phyloP scores from a whole-genome alignment of 2,113 vertebrate species.

The Megatriorchis doriae region DNA sequence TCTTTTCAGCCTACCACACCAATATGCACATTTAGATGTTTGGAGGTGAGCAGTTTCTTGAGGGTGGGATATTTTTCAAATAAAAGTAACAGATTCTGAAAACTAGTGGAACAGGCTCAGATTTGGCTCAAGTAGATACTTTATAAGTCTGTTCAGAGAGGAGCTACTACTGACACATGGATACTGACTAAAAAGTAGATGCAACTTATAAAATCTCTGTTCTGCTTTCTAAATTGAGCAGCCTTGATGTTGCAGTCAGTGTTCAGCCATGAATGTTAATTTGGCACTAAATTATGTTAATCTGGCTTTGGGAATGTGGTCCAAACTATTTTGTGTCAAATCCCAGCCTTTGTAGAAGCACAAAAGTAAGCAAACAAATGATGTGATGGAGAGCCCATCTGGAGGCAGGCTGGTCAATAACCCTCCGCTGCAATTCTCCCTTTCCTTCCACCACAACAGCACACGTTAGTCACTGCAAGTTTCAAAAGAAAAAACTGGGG shows the following conservation, averaged over 20 bases:
- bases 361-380: neutral
- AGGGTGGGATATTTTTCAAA: neutral
- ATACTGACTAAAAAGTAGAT: neutral
- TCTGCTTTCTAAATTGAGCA: neutral
- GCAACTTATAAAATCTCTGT: neutral
- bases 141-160: neutral
- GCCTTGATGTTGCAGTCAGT: neutral
- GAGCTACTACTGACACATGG: fast-evolving
- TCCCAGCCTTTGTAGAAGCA: neutral
- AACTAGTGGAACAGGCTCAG: neutral
- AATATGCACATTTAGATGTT: neutral
- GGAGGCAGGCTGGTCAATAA: neutral
- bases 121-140: neutral
- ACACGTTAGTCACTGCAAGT: neutral
- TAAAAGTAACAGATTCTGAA: neutral
- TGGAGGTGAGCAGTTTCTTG: neutral
- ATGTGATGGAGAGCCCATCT: neutral
- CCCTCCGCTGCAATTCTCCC: neutral
- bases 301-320: neutral
- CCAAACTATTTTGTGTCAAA: neutral
- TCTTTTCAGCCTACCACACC: neutral
- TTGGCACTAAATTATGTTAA: neutral
- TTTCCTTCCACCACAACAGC: neutral
- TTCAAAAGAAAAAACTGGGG: neutral
- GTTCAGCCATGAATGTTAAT: neutral